These are phyloP conservation scores for Sitobion miscanthi DNA, from an alignment of 1,140 invertebrate genomes.

Conservation along the genomic window DNA sequence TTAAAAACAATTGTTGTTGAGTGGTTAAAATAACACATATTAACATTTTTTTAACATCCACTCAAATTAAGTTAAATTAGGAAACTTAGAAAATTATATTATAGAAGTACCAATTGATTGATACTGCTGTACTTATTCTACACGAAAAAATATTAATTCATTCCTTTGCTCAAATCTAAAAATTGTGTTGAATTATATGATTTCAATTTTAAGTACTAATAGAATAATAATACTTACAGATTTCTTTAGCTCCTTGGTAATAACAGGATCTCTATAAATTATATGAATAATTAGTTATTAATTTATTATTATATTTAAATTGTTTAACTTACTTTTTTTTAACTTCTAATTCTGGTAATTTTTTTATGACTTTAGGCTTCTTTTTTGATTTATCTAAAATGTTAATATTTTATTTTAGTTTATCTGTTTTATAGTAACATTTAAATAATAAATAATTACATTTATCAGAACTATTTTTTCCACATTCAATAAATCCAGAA, in stretches of 20 bases:
- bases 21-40: no score
- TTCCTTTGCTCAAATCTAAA: no score
- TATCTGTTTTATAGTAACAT: not conserved
- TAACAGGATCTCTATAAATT: conserved; percentile 46
- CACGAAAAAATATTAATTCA: not conserved
- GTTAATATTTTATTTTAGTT: not conserved
- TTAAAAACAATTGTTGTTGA: no score
- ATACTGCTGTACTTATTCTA: not conserved
- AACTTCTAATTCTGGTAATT: conserved; percentile 36
- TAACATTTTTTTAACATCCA: no score
- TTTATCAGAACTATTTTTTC: conserved; percentile 34
- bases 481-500: conserved; percentile 46
- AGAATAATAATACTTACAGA: conserved; percentile 27
- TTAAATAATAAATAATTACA: not conserved
- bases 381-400: conserved; percentile 46
- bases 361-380: conserved; percentile 37
- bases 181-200: no score
- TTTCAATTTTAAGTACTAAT: not conserved
- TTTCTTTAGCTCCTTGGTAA: conserved; percentile 39
- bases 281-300: not conserved
- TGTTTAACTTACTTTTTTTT: conserved; percentile 40
- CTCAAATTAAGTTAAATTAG: no score
- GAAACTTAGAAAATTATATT: no score
- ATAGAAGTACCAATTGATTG: no score
- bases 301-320: not conserved